Base-by-base conservation (phyloP, 2,888 invertebrate species). In the Latrodectus hesperus region DNA sequence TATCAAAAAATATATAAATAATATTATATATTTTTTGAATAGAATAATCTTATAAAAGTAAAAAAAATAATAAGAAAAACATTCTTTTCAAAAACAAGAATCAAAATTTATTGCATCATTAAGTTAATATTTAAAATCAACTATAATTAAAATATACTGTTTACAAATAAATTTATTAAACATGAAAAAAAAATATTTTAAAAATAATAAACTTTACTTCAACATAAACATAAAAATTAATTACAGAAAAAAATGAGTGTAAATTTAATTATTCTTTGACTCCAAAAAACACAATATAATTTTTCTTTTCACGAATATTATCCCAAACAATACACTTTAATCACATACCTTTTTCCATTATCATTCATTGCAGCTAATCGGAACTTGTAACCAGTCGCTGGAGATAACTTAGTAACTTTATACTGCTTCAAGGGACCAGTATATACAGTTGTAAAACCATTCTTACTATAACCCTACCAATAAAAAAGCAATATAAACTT, bases 341-440 rank as follows among this genome's bases (percentile, higher is more conserved):
- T 38, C 38, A 26, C n/a, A 74, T 75, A 93, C 93, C 93, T 93
- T 91, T 94, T 94, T n/a, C 97, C 97, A 90, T 95, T 94, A 90
- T 95, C 95, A 92, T 97, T 97, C 88, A 96, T 94, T 90, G 96
- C 97, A 68, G 96, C 95, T 91, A 97, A 92, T 80, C 97, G 95
- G 93, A 97, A 96, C 88, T 94, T 94, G 92, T 97, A 97, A 84
- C 94, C 93, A 6, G 96, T 96, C 90, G 96, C 95, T 60, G 96
- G 95, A 90, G 95, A 95, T 88, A 98, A 94, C 92, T 96, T 95
- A 91, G 94, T 94, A 85, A 96, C 94, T 90, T 95, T 95, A 92
- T 95, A 95, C 91, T 96, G 96, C 91, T 95, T 95, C 88, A 94
- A 94, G 91, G 95, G 94, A 85, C 96, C 95, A 90, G 94, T 94